A percentile compares a stretch with the other conserved stretches of the same genome.
Conservation (phyloP, 2,888 invertebrate genomes). For the Temnothorax rugatulus region DNA sequence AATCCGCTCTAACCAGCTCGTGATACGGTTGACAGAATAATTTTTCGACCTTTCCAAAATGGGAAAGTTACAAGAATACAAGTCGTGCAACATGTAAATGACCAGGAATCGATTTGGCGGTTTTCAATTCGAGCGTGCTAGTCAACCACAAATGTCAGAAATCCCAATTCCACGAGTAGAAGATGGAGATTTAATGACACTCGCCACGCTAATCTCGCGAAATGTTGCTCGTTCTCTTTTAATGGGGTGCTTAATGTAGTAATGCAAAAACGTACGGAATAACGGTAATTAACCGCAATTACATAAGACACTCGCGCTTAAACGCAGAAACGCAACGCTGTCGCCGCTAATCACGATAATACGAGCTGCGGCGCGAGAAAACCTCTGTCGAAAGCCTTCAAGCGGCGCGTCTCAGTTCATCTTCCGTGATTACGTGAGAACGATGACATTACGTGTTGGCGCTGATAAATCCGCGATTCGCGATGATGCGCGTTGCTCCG, state of each 20-base stretch:
- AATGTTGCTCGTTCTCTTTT: conserved; percentile 1
- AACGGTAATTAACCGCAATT: conserved; percentile 57
- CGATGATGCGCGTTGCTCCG: background rate
- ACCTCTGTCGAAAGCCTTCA: conserved; percentile 49
- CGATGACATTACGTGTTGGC: background rate
- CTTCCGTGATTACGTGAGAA: conserved; percentile 31
- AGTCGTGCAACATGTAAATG: background rate
- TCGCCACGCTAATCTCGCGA: background rate
- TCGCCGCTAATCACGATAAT: conserved; percentile 58
- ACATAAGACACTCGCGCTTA: conserved; percentile 55
- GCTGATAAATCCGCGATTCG: conserved; percentile 25
- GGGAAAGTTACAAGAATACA: background rate
- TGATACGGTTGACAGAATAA: background rate
- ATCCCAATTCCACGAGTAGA: background rate
- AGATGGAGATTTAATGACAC: background rate
- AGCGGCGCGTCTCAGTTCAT: conserved; percentile 16
- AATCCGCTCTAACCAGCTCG: background rate
- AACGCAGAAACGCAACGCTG: conserved; percentile 52
- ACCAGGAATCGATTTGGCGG: background rate
- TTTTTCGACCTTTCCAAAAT: conserved; percentile 25
- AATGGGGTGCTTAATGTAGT: background rate
- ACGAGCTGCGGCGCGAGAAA: conserved; percentile 47
- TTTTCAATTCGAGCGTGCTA: background rate
- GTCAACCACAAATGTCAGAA: background rate
- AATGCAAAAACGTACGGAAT: conserved; percentile 29